Percentiles rank a stretch among this genome's conserved stretches.
phyloP scores from a whole-genome alignment of 2,113 vertebrate species.

The Pipra filicauda region DNA sequence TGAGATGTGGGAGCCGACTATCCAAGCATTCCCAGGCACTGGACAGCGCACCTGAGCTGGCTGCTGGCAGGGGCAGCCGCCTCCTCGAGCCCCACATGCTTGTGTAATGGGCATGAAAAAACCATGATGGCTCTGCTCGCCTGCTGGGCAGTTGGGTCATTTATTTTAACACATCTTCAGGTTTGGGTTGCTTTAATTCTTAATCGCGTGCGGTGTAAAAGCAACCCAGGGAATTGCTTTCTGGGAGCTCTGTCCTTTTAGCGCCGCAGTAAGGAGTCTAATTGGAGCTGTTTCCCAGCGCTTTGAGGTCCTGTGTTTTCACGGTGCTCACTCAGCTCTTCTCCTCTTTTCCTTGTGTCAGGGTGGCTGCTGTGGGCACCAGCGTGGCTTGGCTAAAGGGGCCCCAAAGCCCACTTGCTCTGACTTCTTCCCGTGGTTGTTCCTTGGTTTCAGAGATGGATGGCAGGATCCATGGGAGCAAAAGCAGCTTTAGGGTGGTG shows the following conservation, averaged over 20 bases:
- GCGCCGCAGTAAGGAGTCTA: not conserved
- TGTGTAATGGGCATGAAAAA: slow-evolving; percentile 36
- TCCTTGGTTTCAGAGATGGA: not conserved
- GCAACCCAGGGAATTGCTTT: slow-evolving; percentile 20
- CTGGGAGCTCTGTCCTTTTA: slow-evolving; percentile 47
- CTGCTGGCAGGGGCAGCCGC: not conserved
- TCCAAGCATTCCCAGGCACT: not conserved
- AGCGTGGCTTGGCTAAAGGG: rapidly evolving
- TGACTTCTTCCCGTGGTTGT: not conserved
- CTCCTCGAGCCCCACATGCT: rapidly evolving
- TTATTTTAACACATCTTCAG: slow-evolving; percentile 9
- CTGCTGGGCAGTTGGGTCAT: not conserved
- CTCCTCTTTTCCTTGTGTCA: not conserved
- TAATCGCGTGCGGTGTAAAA: not conserved
- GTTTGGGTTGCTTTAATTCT: slow-evolving; percentile 53
- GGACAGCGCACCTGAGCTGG: rapidly evolving
- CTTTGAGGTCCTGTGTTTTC: not conserved
- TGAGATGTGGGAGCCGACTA: not conserved
- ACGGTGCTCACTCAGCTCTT: rapidly evolving
- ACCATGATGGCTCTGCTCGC: not conserved
- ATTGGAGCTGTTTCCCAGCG: not conserved
- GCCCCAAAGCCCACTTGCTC: rapidly evolving
- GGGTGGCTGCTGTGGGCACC: not conserved
- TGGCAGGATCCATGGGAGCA: not conserved
- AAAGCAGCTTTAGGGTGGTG: not conserved